phyloP scores from a whole-genome alignment of 1,140 invertebrate genomes.

The Macrobrachium rosenbergii region DNA sequence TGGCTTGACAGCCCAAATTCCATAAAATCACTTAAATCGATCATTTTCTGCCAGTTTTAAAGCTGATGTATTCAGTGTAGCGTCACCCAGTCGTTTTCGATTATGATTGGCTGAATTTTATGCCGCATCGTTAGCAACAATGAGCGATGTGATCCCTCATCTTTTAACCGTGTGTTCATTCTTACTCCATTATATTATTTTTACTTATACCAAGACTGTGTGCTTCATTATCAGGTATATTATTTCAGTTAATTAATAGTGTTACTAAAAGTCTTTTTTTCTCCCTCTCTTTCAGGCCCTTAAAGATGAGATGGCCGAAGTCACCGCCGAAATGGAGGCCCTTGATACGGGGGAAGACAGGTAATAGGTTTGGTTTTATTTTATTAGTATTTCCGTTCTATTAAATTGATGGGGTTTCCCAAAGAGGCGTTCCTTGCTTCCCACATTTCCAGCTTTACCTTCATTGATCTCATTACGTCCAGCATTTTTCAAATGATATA shows the following conservation, averaged over 20 bases:
- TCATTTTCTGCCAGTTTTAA: neutral
- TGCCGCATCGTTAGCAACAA: no score
- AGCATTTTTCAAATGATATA: neutral
- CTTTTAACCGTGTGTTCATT: no score
- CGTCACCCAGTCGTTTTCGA: no score
- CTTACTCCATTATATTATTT: no score
- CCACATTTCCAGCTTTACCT: neutral
- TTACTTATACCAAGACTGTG: no score
- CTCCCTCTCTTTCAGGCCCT: constrained; percentile 82
- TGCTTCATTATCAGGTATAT: no score
- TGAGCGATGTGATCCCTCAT: no score
- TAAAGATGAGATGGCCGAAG: constrained; percentile 95
- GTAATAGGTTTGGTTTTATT: constrained; percentile 68
- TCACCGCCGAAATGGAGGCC: constrained; percentile 93
- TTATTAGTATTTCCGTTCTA: neutral
- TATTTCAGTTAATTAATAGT: neutral
- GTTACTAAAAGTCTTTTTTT: constrained; percentile 61
- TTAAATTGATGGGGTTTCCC: neutral
- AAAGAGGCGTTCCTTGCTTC: no score
- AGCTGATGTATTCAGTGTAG: no score
- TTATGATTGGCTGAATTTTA: no score
- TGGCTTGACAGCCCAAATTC: no score
- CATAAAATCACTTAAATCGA: neutral
- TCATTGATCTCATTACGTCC: neutral
- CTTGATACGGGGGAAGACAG: constrained; percentile 89